Conservation (phyloP, 2,888 invertebrate genomes). For the Falcaria lacertinaria region DNA sequence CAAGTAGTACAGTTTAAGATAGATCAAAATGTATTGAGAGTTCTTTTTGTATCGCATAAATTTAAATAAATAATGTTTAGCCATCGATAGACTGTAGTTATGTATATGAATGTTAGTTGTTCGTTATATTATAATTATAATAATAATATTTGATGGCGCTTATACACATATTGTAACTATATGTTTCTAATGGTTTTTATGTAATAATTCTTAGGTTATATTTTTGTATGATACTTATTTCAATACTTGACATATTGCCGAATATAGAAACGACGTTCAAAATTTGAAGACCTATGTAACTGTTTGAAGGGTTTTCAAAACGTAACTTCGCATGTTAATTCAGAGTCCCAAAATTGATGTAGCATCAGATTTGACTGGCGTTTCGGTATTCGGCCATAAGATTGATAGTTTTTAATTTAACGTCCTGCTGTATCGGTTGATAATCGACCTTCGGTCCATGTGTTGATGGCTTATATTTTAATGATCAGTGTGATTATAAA, state of each 20-base stretch:
- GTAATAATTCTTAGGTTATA: slow-evolving; percentile 25
- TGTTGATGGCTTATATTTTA: slow-evolving; percentile 23
- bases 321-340: too few relatives aligned
- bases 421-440: slow-evolving; percentile 24
- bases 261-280: too few relatives aligned
- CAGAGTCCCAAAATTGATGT: too few relatives aligned
- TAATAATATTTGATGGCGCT: slow-evolving; percentile 45
- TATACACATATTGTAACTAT: slow-evolving; percentile 45
- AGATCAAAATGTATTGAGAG: too few relatives aligned
- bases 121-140: slow-evolving; percentile 24
- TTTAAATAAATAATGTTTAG: slow-evolving; percentile 41
- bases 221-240: slow-evolving; percentile 53
- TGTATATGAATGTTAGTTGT: slow-evolving; percentile 72
- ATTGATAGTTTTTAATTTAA: slow-evolving; percentile 23
- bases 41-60: not conserved
- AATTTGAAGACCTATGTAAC: too few relatives aligned
- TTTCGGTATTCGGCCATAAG: too few relatives aligned
- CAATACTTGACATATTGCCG: too few relatives aligned
- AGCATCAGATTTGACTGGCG: too few relatives aligned
- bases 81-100: slow-evolving; percentile 65
- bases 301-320: too few relatives aligned
- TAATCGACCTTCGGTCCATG: slow-evolving; percentile 30
- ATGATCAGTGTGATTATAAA: slow-evolving; percentile 27
- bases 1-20: not conserved
- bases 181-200: slow-evolving; percentile 31